These are phyloP conservation scores for Morone saxatilis DNA, from an alignment of 2,113 vertebrate species.

Conservation along the genomic window DNA sequence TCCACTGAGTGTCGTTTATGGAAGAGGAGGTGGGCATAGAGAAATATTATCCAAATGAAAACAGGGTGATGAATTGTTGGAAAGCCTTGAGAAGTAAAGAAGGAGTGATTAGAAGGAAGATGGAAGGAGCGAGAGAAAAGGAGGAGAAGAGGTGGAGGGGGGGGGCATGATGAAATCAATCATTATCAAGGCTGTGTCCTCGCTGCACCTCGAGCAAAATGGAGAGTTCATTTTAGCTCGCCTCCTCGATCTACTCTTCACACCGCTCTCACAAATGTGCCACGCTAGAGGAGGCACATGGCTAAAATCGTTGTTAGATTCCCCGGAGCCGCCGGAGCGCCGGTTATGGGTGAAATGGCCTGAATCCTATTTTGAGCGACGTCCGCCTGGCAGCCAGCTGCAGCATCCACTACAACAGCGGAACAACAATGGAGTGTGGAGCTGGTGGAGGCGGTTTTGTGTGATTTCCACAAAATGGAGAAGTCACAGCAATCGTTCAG, in stretches of 20 bases:
- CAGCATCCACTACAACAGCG: neutral
- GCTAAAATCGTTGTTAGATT: conserved; percentile 14
- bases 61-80: too few relatives aligned
- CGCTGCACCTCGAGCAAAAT: conserved; percentile 27
- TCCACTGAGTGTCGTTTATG: conserved; percentile 23
- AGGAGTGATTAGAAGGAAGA: conserved; percentile 32
- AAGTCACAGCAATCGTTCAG: neutral
- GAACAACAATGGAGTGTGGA: neutral
- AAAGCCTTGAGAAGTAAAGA: conserved; percentile 42
- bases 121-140: neutral
- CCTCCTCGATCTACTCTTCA: conserved; percentile 35
- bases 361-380: conserved; percentile 48
- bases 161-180: conserved; percentile 48
- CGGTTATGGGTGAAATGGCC: conserved; percentile 47
- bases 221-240: conserved; percentile 40
- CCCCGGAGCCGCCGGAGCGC: neutral
- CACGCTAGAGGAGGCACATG: conserved; percentile 22
- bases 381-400: conserved; percentile 1
- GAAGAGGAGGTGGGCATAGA: neutral
- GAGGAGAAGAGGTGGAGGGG: neutral
- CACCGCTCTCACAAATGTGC: conserved; percentile 31
- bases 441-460: neutral
- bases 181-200: conserved; percentile 65
- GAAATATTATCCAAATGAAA: conserved; percentile 31
- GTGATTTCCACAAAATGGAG: neutral